Conservation (phyloP, 2,888 invertebrate genomes). For the Miltochrista miniata region DNA sequence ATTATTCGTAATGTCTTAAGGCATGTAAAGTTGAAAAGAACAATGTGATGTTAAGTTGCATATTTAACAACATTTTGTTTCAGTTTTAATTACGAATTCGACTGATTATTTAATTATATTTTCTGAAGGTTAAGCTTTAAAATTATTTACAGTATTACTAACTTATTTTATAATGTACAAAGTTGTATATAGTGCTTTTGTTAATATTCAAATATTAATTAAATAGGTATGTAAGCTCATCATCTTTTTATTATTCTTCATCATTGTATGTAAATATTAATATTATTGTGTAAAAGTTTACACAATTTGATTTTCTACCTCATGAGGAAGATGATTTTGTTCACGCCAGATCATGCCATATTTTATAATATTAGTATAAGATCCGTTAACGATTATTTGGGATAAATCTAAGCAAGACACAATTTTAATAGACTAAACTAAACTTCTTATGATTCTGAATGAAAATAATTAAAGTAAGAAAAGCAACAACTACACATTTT, state of each 20-base stretch:
- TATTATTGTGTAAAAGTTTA: slow-evolving; percentile 41
- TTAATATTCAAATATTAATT: slow-evolving; percentile 47
- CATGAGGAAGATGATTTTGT: slow-evolving; percentile 59
- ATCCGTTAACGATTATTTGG: slow-evolving; percentile 9
- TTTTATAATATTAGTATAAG: slow-evolving; percentile 32
- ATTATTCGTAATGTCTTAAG: too few species aligned
- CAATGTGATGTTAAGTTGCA: too few species aligned
- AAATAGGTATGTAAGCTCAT: slow-evolving; percentile 22
- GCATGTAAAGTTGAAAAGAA: too few species aligned
- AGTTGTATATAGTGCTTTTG: slow-evolving; percentile 72
- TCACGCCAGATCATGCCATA: slow-evolving; percentile 25
- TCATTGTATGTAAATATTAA: slow-evolving; percentile 41
- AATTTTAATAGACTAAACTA: too few species aligned
- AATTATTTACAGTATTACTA: slow-evolving; percentile 82
- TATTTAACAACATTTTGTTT: neutral
- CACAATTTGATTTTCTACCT: slow-evolving; percentile 77
- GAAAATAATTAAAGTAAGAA: too few species aligned
- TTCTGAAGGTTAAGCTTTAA: slow-evolving; percentile 73
- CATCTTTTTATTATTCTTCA: slow-evolving; percentile 37
- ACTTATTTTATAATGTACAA: slow-evolving; percentile 77
- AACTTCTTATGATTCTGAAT: too few species aligned
- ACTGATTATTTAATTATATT: slow-evolving; percentile 61
- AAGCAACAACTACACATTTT: too few species aligned
- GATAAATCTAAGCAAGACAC: neutral
- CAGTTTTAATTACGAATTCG: slow-evolving; percentile 32